Conservation (phyloP, 1,140 invertebrate species). For the Caerostris darwini region DNA sequence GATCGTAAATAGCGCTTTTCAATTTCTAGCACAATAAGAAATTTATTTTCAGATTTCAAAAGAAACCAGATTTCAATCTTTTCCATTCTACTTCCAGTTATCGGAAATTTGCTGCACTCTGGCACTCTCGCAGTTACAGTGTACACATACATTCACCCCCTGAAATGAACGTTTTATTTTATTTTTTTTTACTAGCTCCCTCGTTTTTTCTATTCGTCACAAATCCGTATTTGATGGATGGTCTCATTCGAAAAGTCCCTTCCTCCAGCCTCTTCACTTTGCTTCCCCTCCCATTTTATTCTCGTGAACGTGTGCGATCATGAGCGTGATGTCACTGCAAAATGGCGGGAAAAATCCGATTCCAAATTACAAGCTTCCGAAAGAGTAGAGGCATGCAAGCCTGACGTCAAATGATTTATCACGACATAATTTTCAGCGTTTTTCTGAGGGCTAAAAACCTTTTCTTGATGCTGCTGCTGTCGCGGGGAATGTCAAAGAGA, state of each 20-base stretch:
- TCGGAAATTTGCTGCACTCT: no score
- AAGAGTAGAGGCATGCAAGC: neutral
- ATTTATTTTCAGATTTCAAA: no score
- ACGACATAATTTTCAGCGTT: neutral
- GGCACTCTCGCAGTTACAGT: no score
- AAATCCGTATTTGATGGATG: no score
- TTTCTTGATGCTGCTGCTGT: neutral
- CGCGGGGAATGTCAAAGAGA: neutral
- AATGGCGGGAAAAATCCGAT: conserved; percentile 7
- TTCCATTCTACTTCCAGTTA: no score
- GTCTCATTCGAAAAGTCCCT: neutral
- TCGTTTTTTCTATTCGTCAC: no score
- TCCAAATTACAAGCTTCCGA: conserved; percentile 53
- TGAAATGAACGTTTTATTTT: no score
- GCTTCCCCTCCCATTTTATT: conserved; percentile 14
- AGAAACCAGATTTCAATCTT: no score
- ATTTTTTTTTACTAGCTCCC: no score
- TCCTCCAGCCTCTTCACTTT: neutral
- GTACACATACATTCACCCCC: no score
- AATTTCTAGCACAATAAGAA: no score
- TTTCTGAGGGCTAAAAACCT: neutral
- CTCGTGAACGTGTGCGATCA: conserved; percentile 6
- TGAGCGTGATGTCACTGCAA: conserved; percentile 3
- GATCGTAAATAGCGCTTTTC: no score
- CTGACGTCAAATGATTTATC: conserved; percentile 31